These are phyloP conservation scores for Lophochroa leadbeateri DNA, from an alignment of 2,113 vertebrate species.

Conservation along the genomic window DNA sequence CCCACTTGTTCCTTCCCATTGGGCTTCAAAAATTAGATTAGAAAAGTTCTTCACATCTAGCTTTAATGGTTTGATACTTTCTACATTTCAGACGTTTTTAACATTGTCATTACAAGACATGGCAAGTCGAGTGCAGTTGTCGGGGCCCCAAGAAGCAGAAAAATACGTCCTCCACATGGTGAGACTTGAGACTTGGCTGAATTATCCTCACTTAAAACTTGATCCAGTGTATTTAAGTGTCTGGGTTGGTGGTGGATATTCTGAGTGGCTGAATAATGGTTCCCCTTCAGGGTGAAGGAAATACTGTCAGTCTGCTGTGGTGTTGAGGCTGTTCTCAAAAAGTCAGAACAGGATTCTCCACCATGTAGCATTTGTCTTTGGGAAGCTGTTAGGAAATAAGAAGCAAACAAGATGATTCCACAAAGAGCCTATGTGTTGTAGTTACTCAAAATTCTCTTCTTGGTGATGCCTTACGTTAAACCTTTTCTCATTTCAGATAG, in stretches of 20 bases:
- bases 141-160: slow-evolving; percentile 95
- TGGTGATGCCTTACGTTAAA: neutral
- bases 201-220: neutral
- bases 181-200: slow-evolving; percentile 44
- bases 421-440: neutral
- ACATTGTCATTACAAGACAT: slow-evolving; percentile 99
- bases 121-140: slow-evolving; percentile 97
- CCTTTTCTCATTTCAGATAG: slow-evolving; percentile 83
- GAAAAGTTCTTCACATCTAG: neutral
- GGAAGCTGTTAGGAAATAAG: neutral
- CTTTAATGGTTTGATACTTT: neutral
- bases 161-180: slow-evolving; percentile 99
- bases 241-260: neutral
- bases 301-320: neutral
- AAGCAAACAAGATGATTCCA: neutral
- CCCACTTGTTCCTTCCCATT: neutral
- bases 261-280: neutral
- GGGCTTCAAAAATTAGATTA: neutral
- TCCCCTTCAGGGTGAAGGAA: neutral
- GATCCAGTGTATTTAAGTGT: neutral
- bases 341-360: neutral
- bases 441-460: neutral
- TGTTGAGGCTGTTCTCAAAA: neutral
- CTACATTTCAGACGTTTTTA: slow-evolving; percentile 90
- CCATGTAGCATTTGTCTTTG: neutral